Evolutionary conservation across 2,797 vertebrate species (phyloP).

Genomic region (Coranthus polyacanthus): DNA sequence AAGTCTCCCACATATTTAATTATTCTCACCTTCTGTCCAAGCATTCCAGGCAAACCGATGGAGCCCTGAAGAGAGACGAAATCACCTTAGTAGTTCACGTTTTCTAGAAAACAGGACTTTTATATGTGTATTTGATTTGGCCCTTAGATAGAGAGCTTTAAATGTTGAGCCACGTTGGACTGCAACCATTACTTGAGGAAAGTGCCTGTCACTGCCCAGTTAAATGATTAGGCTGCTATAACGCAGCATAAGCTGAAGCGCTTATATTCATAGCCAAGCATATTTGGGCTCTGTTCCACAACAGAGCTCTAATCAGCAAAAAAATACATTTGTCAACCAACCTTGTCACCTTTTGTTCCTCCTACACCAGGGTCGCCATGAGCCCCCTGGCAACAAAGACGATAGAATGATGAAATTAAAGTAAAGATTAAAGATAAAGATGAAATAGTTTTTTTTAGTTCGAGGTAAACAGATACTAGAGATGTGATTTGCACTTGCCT

Average conservation of each 20-base stretch:
- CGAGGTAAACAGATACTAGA: background rate
- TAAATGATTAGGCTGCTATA: slow-evolving; percentile 1
- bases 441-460: too few relatives aligned
- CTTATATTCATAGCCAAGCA: background rate
- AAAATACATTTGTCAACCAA: slow-evolving; percentile 36
- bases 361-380: slow-evolving; percentile 67
- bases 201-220: background rate
- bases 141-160: slow-evolving; percentile 13
- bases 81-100: background rate
- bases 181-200: slow-evolving; percentile 8
- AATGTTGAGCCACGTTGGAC: slow-evolving; percentile 18
- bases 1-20: background rate
- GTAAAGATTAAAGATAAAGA: background rate
- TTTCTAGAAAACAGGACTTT: background rate
- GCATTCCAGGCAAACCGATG: slow-evolving; percentile 92
- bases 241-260: background rate
- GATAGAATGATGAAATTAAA: background rate
- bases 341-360: slow-evolving; percentile 89
- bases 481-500: slow-evolving; percentile 45
- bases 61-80: slow-evolving; percentile 71
- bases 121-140: too few relatives aligned
- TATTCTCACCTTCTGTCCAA: slow-evolving; percentile 91
- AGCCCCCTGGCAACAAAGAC: slow-evolving; percentile 60
- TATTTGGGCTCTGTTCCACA: background rate
- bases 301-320: background rate